Evolutionary conservation across 1,140 invertebrate species (phyloP), one percentile per base, ranked within the genome.

Genomic region (Platorchestia sp.): DNA sequence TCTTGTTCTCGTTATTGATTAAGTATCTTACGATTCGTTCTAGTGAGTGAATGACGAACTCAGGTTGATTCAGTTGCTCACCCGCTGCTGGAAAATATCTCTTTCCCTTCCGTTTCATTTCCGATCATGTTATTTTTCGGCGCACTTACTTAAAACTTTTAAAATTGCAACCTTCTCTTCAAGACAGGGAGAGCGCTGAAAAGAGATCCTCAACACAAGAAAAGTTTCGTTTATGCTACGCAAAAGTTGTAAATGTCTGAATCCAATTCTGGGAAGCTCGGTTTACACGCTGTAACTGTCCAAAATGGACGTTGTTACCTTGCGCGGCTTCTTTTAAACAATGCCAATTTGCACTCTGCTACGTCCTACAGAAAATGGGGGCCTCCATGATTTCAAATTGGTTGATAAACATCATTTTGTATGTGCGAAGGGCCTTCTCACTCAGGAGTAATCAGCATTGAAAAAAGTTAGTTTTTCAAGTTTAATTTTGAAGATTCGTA

Each of bases 151-250:
- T 75, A 75, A 75, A 75, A 75, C 59, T 75, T 75, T 36, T 75
- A 36, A 75, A 75, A 75, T 75, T 75, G 27, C 59, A 75, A 75
- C 27, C 10, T 75, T 75, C 27, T 75, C 59, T 75, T 75, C 59
- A 22, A n/a, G n/a, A n/a, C n/a, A 75, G 59, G 27, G 59, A 10
- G 59, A 75, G 59, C 27, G 36, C 59, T 22, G 59, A 27, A 75
- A 75, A 75, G 36, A 75, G 59, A 75, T 75, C 10, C 59, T 75
- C 27, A 75, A 75, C 59, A 3, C 59, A 75, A 27, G 59, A 36
- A 75, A 75, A 75, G 59, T 75, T 75, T 36, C 59, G 59, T 75
- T 75, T 75, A 75, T 75, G 59, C 59, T 75, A 75, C 59, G 59
- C 10, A 75, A 75, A 75, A 75, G 59, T 75, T 75, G 59, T 75